Conservation (phyloP, 2,797 vertebrate species). For the Kryptopterus vitreolus region DNA sequence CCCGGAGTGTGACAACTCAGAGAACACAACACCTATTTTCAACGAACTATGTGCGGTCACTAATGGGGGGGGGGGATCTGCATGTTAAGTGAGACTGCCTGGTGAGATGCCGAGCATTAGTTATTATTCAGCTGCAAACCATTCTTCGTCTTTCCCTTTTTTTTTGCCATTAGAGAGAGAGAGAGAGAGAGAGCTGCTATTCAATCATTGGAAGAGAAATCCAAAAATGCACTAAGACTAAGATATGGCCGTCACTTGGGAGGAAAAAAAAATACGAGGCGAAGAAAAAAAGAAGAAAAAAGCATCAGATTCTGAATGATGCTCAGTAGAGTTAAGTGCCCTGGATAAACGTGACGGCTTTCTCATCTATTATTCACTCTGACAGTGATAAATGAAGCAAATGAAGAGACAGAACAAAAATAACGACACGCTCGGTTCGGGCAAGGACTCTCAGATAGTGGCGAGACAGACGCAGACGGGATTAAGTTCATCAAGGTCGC, state of each 20-base stretch:
- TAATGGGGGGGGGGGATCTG: slow-evolving; percentile 12
- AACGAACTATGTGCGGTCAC: background rate
- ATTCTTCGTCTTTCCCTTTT: slow-evolving; percentile 57
- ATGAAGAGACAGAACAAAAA: slow-evolving; percentile 66
- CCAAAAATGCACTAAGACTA: slow-evolving; percentile 44
- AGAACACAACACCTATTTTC: slow-evolving; percentile 16
- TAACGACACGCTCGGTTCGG: slow-evolving; percentile 41
- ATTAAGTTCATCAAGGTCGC: slow-evolving; percentile 5
- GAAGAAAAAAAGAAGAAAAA: background rate
- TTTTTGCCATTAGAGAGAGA: slow-evolving; percentile 22
- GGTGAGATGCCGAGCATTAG: background rate
- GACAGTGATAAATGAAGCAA: slow-evolving; percentile 71
- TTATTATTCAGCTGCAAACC: slow-evolving; percentile 43
- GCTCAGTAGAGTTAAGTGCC: slow-evolving; percentile 61
- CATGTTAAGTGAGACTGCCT: slow-evolving; percentile 39
- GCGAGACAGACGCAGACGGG: slow-evolving; percentile 11
- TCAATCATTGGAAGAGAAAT: slow-evolving; percentile 57
- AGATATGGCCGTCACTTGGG: slow-evolving; percentile 56
- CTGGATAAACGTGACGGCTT: slow-evolving; percentile 61
- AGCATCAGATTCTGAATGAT: slow-evolving; percentile 43
- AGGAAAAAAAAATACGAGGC: slow-evolving; percentile 33
- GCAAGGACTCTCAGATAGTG: background rate
- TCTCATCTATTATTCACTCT: slow-evolving; percentile 75
- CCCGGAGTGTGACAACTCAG: background rate
- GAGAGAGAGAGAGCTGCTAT: slow-evolving; percentile 45